Evolutionary conservation across 2,797 vertebrate genomes (phyloP).

Genomic region (Perodicticus potto): DNA sequence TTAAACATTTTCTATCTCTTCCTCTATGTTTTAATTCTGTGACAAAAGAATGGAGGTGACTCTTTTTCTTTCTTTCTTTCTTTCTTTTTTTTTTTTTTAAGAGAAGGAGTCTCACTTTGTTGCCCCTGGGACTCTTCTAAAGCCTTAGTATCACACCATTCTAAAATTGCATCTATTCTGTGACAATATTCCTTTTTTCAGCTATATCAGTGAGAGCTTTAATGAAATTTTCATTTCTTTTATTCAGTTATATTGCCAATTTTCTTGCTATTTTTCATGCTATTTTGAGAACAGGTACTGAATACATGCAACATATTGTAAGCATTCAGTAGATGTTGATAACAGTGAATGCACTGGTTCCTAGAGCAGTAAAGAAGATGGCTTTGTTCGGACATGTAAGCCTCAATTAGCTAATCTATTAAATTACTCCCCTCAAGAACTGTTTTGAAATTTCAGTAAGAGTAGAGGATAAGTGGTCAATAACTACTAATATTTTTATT

Average conservation of each 20-base stretch:
- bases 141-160: not conserved
- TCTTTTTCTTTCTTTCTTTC: not conserved
- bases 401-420: not conserved
- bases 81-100: not conserved
- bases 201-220: not conserved
- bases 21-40: not conserved
- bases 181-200: slow-evolving; percentile 4
- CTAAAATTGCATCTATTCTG: not conserved
- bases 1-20: slow-evolving; percentile 26
- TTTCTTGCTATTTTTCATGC: not conserved
- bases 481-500: slow-evolving; percentile 42
- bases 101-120: too few species aligned
- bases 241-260: not conserved
- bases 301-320: not conserved
- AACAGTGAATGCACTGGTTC: not conserved
- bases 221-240: slow-evolving; percentile 40
- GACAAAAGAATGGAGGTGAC: not conserved
- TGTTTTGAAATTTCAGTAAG: slow-evolving; percentile 34
- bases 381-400: not conserved
- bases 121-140: not conserved
- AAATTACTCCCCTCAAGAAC: slow-evolving; percentile 1
- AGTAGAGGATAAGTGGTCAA: not conserved
- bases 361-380: not conserved
- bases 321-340: not conserved
- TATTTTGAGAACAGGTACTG: not conserved